Conservation (phyloP, 2,888 invertebrate genomes). For the Baccha elongata region DNA sequence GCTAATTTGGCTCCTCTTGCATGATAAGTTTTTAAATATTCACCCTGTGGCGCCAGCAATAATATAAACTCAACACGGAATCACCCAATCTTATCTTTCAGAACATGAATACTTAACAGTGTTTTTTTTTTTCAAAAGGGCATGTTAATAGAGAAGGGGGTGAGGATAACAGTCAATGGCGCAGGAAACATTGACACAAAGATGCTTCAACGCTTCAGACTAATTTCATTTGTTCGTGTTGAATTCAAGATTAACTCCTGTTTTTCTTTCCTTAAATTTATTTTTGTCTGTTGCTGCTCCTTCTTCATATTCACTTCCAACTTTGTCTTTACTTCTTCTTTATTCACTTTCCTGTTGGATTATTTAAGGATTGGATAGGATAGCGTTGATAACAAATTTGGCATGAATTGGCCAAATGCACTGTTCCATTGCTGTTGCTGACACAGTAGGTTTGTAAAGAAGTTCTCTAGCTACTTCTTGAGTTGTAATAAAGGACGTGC, state of each 20-base stretch:
- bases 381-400: slow-evolving; percentile 68
- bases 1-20: slow-evolving; percentile 48
- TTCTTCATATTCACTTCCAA: slow-evolving; percentile 13
- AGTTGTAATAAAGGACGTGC: slow-evolving; percentile 65
- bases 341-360: slow-evolving; percentile 55
- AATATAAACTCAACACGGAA: slow-evolving; percentile 19
- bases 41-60: slow-evolving; percentile 52
- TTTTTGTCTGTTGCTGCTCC: neutral
- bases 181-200: slow-evolving; percentile 69
- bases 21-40: slow-evolving; percentile 43
- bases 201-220: slow-evolving; percentile 67
- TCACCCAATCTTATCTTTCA: slow-evolving; percentile 22
- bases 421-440: slow-evolving; percentile 55
- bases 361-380: slow-evolving; percentile 22
- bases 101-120: slow-evolving; percentile 53
- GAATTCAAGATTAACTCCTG: slow-evolving; percentile 61
- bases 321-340: slow-evolving; percentile 33
- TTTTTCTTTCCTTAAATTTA: slow-evolving; percentile 17
- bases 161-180: slow-evolving; percentile 41
- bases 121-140: neutral
- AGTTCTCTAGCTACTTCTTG: slow-evolving; percentile 22
- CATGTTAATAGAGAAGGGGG: neutral
- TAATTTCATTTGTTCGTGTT: slow-evolving; percentile 72
- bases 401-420: slow-evolving; percentile 71
- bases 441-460: slow-evolving; percentile 35